Percentiles rank a stretch among this genome's conserved stretches.
These are phyloP conservation scores for Cinara cedri DNA, from an alignment of 2,888 invertebrate genomes.

Conservation along the genomic window DNA sequence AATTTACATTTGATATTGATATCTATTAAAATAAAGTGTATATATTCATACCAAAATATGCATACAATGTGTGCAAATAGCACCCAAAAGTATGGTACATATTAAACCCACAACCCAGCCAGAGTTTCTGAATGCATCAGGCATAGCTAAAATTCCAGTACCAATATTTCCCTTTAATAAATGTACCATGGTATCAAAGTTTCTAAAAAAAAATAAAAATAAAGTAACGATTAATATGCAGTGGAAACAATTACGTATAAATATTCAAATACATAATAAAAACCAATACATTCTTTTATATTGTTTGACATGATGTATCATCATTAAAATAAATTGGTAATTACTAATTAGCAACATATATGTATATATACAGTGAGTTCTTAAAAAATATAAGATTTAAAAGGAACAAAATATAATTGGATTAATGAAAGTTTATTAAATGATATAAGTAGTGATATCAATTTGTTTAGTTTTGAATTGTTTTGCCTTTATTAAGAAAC, in stretches of 20 bases:
- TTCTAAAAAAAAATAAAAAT: conserved; percentile 62
- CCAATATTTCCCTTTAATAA: conserved; percentile 71
- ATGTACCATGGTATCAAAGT: conserved; percentile 69
- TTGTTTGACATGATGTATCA: background rate
- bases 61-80: conserved; percentile 93
- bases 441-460: too few relatives aligned
- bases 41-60: conserved; percentile 72
- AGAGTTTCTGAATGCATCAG: conserved; percentile 89
- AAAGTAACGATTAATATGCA: background rate
- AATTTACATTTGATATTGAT: conserved; percentile 51
- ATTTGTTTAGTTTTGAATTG: too few relatives aligned
- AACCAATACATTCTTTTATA: background rate
- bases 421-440: too few relatives aligned
- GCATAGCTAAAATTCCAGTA: conserved; percentile 96
- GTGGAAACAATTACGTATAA: background rate
- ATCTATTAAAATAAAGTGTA: background rate
- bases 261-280: background rate
- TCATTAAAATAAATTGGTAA: background rate
- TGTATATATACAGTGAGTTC: too few relatives aligned
- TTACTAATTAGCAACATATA: too few relatives aligned
- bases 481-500: too few relatives aligned
- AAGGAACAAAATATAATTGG: too few relatives aligned
- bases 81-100: conserved; percentile 81
- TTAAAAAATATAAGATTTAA: too few relatives aligned
- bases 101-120: conserved; percentile 84